Percentiles rank a stretch among this genome's conserved stretches.
Conservation (phyloP, 2,797 vertebrate species). For the Microcaecilia unicolor region DNA sequence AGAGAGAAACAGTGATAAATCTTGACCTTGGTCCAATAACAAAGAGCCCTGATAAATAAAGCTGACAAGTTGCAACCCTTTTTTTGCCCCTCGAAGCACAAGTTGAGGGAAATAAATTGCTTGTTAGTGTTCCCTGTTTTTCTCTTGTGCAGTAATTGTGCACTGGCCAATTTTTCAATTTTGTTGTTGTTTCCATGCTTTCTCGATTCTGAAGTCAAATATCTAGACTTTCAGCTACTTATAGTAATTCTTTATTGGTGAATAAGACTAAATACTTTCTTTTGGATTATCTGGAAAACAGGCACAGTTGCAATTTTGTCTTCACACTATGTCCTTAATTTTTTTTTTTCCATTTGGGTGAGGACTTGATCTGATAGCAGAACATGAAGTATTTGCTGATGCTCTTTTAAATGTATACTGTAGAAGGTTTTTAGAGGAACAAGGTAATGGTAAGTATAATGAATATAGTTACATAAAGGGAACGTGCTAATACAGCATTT, state of each 20-base stretch:
- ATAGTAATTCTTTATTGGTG: conserved; percentile 7
- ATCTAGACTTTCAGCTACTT: background rate
- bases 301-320: conserved; percentile 14
- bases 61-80: background rate
- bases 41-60: conserved; percentile 3
- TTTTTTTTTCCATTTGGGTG: conserved; percentile 16
- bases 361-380: no score
- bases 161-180: background rate
- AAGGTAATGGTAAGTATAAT: no score
- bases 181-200: conserved; percentile 2
- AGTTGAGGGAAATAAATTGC: background rate
- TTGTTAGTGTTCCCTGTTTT: background rate
- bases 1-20: background rate
- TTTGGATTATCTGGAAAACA: conserved; percentile 13
- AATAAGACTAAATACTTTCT: conserved; percentile 15
- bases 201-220: conserved; percentile 7
- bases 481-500: no score
- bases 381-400: no score
- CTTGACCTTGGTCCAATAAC: background rate
- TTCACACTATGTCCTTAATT: conserved; percentile 19
- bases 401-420: no score
- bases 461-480: no score
- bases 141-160: background rate
- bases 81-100: background rate
- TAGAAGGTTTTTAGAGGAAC: no score